Conservation (phyloP, 2,888 invertebrate species). For the Cacoxenus indagator region DNA sequence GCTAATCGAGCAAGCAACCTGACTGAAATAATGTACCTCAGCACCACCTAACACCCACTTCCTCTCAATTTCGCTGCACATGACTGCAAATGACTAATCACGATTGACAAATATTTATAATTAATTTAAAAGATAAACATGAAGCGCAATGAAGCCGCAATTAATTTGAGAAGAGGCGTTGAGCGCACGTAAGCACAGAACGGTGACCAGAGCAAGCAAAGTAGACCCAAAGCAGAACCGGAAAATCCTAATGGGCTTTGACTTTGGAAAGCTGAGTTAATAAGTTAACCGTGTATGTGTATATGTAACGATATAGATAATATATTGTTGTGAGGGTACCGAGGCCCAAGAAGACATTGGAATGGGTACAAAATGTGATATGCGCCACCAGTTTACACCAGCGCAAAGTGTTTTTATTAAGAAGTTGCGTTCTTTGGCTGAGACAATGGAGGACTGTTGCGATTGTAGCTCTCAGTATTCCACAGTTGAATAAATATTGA, state of each 20-base stretch:
- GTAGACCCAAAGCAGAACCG: neutral
- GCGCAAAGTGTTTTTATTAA: neutral
- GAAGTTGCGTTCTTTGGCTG: neutral
- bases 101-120: slow-evolving; percentile 63
- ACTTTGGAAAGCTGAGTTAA: neutral
- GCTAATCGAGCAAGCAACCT: neutral
- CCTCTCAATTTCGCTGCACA: neutral
- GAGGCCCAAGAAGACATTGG: too few species aligned
- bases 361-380: too few species aligned
- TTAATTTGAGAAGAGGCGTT: slow-evolving; percentile 48
- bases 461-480: neutral
- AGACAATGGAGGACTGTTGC: neutral
- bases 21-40: neutral
- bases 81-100: slow-evolving; percentile 50
- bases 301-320: neutral
- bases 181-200: neutral
- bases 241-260: neutral
- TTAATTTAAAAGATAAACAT: slow-evolving; percentile 63
- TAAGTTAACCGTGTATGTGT: neutral
- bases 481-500: neutral
- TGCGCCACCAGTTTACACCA: too few species aligned
- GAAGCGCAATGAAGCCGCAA: slow-evolving; percentile 46
- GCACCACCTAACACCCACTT: neutral
- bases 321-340: too few species aligned
- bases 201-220: neutral